Conservation (phyloP, 1,140 invertebrate genomes). For the Holotrichia oblita region DNA sequence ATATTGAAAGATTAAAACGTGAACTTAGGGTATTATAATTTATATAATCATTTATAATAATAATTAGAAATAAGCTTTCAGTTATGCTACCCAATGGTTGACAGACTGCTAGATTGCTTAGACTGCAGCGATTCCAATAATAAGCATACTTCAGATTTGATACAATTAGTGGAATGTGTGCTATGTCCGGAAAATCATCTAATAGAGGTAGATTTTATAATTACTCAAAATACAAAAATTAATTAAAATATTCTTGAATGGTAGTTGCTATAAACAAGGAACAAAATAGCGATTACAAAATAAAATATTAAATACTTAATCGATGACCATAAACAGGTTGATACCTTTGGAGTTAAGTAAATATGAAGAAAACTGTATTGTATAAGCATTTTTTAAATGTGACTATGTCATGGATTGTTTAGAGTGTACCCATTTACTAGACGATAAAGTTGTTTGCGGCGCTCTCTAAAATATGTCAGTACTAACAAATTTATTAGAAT, state of each 20-base stretch:
- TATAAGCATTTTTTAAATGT: too few species aligned
- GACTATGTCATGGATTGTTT: too few species aligned
- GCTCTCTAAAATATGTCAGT: too few species aligned
- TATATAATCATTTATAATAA: background rate
- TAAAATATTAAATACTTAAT: too few species aligned
- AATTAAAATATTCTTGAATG: background rate
- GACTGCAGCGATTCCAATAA: slow-evolving; percentile 70
- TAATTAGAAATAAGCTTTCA: slow-evolving; percentile 53
- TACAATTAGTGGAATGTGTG: slow-evolving; percentile 72
- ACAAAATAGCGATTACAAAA: background rate
- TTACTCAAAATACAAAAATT: background rate
- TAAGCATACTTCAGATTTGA: slow-evolving; percentile 67
- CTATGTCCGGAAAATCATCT: slow-evolving; percentile 75
- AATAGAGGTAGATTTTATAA: slow-evolving; percentile 69
- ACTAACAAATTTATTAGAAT: too few species aligned
- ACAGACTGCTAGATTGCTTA: slow-evolving; percentile 76
- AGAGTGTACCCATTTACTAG: too few species aligned
- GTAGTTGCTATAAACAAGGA: background rate
- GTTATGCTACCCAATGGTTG: slow-evolving; percentile 76
- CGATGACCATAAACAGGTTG: too few species aligned
- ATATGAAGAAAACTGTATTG: too few species aligned
- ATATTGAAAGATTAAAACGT: slow-evolving; percentile 81
- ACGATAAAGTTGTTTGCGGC: too few species aligned
- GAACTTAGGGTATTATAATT: slow-evolving; percentile 70
- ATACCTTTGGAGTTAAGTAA: too few species aligned